Evolutionary conservation across 2,113 vertebrate genomes (phyloP).

Genomic region (Hirundichthys speculiger): DNA sequence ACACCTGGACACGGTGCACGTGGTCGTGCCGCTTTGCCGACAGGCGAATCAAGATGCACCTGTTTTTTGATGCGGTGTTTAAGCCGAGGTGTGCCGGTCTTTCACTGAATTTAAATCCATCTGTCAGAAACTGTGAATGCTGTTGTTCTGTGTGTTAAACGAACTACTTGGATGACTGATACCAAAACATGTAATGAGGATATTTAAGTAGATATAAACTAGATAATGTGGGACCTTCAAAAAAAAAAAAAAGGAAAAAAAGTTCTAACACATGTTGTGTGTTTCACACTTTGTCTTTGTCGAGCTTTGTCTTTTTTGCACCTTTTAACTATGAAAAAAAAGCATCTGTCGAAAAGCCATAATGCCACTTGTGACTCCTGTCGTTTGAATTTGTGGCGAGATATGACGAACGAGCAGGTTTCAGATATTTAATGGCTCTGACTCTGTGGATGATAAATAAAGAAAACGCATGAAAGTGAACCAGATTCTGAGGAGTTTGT

Average conservation of each 20-base stretch:
- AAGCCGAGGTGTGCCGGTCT: too few species aligned
- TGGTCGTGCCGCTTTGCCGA: too few species aligned
- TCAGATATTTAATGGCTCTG: conserved; percentile 21
- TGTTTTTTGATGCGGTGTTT: too few species aligned
- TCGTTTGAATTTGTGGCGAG: conserved; percentile 5
- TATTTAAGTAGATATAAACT: neutral
- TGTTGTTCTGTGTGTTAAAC: neutral
- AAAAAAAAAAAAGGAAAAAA: neutral
- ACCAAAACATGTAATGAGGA: conserved; percentile 3
- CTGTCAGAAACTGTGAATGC: too few species aligned
- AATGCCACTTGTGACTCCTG: conserved; percentile 20
- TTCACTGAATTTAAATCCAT: too few species aligned
- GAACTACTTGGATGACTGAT: neutral
- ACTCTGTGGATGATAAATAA: conserved; percentile 41
- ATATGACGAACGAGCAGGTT: conserved; percentile 26
- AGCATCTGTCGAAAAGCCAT: conserved; percentile 45
- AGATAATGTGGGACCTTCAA: neutral
- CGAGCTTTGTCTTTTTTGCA: conserved; percentile 1
- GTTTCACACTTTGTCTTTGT: conserved; percentile 1
- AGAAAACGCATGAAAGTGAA: conserved; percentile 41
- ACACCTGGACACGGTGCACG: too few species aligned
- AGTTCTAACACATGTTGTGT: neutral
- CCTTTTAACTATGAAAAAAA: conserved; percentile 40
- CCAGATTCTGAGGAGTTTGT: neutral
- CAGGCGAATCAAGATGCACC: neutral